Percentiles rank a stretch among this genome's conserved stretches.
These are phyloP conservation scores for Galleria mellonella DNA, from an alignment of 1,140 invertebrate genomes.

Conservation along the genomic window DNA sequence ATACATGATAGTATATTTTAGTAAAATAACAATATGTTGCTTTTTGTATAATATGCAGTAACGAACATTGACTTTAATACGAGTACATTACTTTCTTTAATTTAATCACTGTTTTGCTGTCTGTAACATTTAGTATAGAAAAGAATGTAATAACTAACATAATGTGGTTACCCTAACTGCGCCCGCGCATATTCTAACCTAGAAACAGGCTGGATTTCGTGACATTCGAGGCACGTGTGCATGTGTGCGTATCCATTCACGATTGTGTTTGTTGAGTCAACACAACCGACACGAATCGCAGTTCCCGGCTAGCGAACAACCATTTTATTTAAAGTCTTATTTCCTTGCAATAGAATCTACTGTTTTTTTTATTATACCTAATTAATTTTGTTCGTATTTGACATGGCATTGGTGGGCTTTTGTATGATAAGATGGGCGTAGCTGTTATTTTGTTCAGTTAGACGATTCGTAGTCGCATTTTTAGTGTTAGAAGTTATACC, in stretches of 20 bases:
- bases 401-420: slow-evolving; percentile 66
- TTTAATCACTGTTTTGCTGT: no score
- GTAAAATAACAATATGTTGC: no score
- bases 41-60: no score
- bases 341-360: no score
- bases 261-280: slow-evolving; percentile 34
- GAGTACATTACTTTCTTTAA: no score
- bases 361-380: not conserved
- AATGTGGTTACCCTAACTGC: slow-evolving; percentile 33
- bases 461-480: no score
- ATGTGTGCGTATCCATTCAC: slow-evolving; percentile 51
- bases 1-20: no score
- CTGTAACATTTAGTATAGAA: no score
- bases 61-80: no score
- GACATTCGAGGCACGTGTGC: slow-evolving; percentile 49
- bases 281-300: not conserved
- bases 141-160: not conserved
- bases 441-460: slow-evolving; percentile 32
- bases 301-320: not conserved
- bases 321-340: slow-evolving; percentile 7
- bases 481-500: not conserved
- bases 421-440: slow-evolving; percentile 64
- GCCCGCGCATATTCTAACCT: slow-evolving; percentile 65
- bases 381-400: slow-evolving; percentile 9
- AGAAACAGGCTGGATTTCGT: slow-evolving; percentile 68